These are phyloP conservation scores for Poecilia picta DNA, from an alignment of 2,797 vertebrate species.

Conservation along the genomic window DNA sequence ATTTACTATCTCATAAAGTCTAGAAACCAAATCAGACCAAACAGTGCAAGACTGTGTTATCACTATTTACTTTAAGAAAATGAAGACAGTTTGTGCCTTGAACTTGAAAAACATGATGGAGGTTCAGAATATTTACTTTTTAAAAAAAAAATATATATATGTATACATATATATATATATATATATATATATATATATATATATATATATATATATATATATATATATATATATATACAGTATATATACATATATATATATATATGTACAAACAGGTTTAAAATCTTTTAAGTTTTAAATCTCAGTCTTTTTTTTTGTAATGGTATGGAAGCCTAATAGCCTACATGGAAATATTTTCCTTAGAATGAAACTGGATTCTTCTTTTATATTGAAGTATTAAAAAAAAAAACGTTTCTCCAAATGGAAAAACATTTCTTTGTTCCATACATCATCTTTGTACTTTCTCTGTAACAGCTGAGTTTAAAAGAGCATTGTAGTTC, in stretches of 20 bases:
- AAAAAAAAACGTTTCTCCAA: background rate
- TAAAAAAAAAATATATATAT: background rate
- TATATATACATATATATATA: too few species aligned
- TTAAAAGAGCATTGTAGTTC: background rate
- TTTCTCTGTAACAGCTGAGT: background rate
- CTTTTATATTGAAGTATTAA: background rate
- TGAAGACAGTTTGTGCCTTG: background rate
- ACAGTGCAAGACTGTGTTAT: background rate
- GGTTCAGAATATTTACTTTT: background rate
- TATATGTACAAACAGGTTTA: background rate
- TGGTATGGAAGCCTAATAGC: background rate
- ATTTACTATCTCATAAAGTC: background rate
- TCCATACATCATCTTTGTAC: background rate
- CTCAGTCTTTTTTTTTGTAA: background rate
- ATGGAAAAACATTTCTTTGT: background rate
- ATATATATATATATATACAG: too few species aligned
- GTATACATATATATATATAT: too few species aligned
- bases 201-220: too few species aligned
- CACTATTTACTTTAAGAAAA: background rate
- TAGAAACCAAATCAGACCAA: background rate
- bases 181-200: too few species aligned
- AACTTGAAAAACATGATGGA: background rate
- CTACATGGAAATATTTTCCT: background rate
- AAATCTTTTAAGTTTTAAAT: background rate
- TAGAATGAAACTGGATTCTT: background rate